A percentile compares a stretch with the other conserved stretches of the same genome.
Evolutionary conservation across 92 coral and sea anemone species (phyloP).

Genomic region (Paramuricea clavata): DNA sequence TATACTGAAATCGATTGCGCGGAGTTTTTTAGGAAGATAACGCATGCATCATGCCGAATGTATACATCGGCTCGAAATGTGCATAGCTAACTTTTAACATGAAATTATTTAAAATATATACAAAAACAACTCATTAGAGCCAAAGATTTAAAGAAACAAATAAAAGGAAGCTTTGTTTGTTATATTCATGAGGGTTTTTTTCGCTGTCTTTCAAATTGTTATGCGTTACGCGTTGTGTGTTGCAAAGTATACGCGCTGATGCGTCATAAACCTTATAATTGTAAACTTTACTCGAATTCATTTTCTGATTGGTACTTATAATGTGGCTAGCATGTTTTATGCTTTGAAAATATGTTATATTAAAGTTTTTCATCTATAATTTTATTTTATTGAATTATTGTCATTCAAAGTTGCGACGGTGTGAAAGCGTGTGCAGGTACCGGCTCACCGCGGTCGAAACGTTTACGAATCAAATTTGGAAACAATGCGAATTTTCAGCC

Average conservation of each 20-base stretch:
- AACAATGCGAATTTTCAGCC: neutral
- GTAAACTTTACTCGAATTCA: too few species aligned
- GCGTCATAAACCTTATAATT: too few species aligned
- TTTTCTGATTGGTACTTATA: too few species aligned
- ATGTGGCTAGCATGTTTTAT: neutral
- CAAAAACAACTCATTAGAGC: neutral
- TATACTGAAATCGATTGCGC: neutral
- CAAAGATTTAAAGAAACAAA: neutral
- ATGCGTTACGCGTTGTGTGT: too few species aligned
- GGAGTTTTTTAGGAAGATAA: too few species aligned
- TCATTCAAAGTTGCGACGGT: slow-evolving; percentile 1
- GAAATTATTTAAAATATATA: neutral
- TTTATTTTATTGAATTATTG: neutral
- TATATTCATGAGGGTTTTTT: too few species aligned
- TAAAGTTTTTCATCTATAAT: neutral
- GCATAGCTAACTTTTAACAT: neutral
- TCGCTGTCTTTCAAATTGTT: neutral
- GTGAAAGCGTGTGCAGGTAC: slow-evolving; percentile 6
- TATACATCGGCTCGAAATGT: too few species aligned
- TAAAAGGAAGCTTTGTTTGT: too few species aligned
- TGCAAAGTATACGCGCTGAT: too few species aligned
- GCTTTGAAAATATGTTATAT: neutral
- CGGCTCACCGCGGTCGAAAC: neutral
- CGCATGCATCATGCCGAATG: too few species aligned
- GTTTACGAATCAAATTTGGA: neutral